phyloP scores from a whole-genome alignment of 2,888 invertebrate species.

The Tanypteryx hageni region DNA sequence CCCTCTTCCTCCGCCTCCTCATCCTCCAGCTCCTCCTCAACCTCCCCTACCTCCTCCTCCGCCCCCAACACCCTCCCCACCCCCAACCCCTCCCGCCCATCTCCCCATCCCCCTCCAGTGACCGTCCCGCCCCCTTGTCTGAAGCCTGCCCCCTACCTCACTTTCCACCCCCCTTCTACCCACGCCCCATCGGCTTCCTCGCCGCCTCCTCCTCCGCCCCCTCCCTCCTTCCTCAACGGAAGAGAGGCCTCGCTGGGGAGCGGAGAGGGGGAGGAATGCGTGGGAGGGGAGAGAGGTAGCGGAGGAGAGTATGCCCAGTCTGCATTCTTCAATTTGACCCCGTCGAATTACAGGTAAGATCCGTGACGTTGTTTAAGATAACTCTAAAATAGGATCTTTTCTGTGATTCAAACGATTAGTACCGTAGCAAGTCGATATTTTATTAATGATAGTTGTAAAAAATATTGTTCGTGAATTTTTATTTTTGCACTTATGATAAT shows the following conservation, averaged over 20 bases:
- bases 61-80: not conserved
- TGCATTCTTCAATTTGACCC: constrained; percentile 44
- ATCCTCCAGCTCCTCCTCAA: not conserved
- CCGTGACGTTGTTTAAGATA: too few relatives aligned
- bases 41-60: constrained; percentile 5
- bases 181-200: not conserved
- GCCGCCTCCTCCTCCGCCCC: not conserved
- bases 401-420: too few relatives aligned
- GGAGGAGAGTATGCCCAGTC: not conserved
- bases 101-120: not conserved
- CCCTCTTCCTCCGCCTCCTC: constrained; percentile 27
- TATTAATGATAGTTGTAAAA: too few relatives aligned
- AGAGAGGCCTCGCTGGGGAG: constrained; percentile 17
- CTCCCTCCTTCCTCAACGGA: not conserved
- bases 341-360: constrained; percentile 24
- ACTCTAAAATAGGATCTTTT: not conserved
- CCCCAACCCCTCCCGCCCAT: not conserved
- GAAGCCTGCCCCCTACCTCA: not conserved
- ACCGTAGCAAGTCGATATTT: too few relatives aligned
- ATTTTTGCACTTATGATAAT: too few relatives aligned
- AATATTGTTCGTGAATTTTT: too few relatives aligned
- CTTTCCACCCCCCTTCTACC: not conserved
- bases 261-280: not conserved
- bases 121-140: not conserved
- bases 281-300: not conserved